Conservation (phyloP, 2,797 vertebrate species). For the Bovichtus variegatus region DNA sequence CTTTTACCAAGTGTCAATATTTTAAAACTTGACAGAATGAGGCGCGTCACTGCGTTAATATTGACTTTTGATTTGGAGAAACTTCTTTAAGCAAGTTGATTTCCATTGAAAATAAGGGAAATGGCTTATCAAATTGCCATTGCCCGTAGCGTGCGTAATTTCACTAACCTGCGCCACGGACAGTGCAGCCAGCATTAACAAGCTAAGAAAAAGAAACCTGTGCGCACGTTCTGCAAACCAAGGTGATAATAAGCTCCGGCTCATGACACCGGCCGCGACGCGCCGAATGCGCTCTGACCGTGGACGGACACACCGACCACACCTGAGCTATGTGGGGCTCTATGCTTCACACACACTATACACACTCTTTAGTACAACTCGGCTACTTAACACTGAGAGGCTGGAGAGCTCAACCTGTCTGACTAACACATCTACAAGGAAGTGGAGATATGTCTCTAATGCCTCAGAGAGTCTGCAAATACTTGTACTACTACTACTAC, state of each 20-base stretch:
- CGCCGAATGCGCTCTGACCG: conserved; percentile 34
- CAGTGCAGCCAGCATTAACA: background rate
- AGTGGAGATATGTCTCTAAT: conserved; percentile 23
- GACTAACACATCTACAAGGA: conserved; percentile 52
- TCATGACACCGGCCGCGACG: background rate
- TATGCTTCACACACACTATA: conserved; percentile 20
- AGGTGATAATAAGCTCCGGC: background rate
- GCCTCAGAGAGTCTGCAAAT: background rate
- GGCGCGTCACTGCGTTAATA: too few relatives aligned
- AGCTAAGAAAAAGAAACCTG: background rate
- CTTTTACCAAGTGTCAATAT: background rate
- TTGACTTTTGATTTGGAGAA: background rate
- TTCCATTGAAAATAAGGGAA: background rate
- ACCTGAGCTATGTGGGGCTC: conserved; percentile 53
- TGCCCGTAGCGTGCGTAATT: conserved; percentile 35
- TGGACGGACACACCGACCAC: conserved; percentile 1
- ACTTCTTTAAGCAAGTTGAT: background rate
- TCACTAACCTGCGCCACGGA: conserved; percentile 13
- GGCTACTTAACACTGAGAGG: background rate
- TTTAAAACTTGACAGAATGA: background rate
- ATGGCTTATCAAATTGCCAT: background rate
- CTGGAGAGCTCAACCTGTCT: conserved; percentile 50
- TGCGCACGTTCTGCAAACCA: background rate
- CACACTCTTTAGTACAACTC: conserved; percentile 3
- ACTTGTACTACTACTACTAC: background rate